Conservation (phyloP, 2,888 invertebrate genomes). For the Antheraea yamamai region DNA sequence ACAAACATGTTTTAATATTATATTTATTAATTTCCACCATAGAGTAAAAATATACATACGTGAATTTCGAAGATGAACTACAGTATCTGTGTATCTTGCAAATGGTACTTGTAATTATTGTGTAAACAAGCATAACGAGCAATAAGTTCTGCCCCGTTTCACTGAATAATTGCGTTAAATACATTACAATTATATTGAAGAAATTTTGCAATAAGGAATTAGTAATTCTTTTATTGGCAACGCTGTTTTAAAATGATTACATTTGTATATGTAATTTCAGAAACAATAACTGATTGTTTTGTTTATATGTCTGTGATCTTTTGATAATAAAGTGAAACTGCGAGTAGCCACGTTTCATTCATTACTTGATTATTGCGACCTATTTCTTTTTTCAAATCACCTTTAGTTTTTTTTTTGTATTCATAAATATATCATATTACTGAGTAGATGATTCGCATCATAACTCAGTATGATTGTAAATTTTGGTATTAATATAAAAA, state of each 20-base stretch:
- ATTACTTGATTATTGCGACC: neutral
- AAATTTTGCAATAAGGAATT: slow-evolving; percentile 3
- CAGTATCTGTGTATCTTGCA: neutral
- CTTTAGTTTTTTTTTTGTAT: neutral
- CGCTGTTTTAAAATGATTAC: neutral
- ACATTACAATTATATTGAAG: slow-evolving; percentile 6
- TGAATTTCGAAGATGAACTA: neutral
- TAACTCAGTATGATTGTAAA: neutral
- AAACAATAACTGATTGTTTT: neutral
- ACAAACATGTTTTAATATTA: no score
- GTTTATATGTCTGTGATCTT: neutral
- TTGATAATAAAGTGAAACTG: neutral
- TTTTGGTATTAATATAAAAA: neutral
- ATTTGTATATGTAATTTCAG: neutral
- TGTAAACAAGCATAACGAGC: slow-evolving; percentile 8
- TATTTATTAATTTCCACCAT: neutral
- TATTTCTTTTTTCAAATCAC: neutral
- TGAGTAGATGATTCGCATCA: neutral
- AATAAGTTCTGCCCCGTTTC: slow-evolving; percentile 19
- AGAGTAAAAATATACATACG: neutral
- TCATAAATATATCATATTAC: no score
- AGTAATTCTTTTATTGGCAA: slow-evolving; percentile 4
- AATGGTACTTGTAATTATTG: slow-evolving; percentile 1
- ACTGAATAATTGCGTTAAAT: slow-evolving; percentile 18
- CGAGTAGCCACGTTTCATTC: neutral